Evolutionary conservation across 1,140 invertebrate genomes (phyloP).

Genomic region (Neuroterus valhalla): DNA sequence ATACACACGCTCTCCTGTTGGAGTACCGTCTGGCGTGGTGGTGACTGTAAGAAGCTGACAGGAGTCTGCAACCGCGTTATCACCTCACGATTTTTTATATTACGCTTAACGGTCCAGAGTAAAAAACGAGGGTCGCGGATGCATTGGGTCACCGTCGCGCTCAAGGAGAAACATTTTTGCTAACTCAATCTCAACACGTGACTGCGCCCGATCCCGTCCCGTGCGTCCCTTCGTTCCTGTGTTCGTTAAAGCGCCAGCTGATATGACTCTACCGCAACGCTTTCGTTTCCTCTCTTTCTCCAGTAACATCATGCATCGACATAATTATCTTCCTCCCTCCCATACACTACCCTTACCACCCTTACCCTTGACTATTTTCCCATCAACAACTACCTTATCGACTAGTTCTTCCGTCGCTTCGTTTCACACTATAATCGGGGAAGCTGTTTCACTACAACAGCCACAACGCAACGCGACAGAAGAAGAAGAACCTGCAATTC

Average conservation of each 20-base stretch:
- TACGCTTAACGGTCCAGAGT: constrained; percentile 34
- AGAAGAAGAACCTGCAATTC: no score
- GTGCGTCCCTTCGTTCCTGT: constrained; percentile 11
- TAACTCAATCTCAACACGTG: constrained; percentile 64
- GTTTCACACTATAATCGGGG: no score
- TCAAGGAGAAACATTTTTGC: constrained; percentile 41
- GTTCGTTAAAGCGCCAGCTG: constrained; percentile 34
- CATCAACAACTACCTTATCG: no score
- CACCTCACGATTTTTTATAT: constrained; percentile 29
- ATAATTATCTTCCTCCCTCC: constrained; percentile 43
- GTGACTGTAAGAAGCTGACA: constrained; percentile 3
- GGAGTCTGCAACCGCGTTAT: constrained; percentile 1
- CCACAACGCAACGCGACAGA: no score
- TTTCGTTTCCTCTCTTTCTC: constrained; percentile 36
- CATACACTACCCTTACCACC: background rate
- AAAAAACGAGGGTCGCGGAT: constrained; percentile 41
- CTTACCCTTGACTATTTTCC: no score
- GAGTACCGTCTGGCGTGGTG: background rate
- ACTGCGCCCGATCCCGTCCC: constrained; percentile 46
- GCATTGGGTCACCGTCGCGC: constrained; percentile 36
- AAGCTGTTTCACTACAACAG: no score
- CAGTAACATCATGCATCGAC: constrained; percentile 61
- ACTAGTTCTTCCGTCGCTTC: no score
- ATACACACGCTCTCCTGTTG: constrained; percentile 5
- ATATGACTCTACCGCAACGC: constrained; percentile 36